Evolutionary conservation across 2,113 vertebrate species (phyloP).

Genomic region (Nothocercus julius): DNA sequence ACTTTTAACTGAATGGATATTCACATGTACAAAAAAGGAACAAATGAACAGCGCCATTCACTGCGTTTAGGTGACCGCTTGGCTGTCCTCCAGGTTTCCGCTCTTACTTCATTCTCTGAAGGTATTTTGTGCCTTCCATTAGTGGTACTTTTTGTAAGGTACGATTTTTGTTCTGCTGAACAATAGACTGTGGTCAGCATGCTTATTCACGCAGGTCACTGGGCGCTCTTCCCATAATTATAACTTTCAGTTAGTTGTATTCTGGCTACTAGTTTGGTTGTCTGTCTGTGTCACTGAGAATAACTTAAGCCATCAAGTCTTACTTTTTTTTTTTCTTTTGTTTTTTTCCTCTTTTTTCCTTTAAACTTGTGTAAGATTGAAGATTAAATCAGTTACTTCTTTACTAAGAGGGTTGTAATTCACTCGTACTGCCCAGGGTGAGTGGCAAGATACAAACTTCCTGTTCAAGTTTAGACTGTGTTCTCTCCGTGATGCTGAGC

Average conservation of each 20-base stretch:
- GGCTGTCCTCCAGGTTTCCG: neutral
- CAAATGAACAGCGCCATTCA: neutral
- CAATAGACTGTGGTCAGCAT: neutral
- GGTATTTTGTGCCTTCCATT: neutral
- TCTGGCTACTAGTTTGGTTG: neutral
- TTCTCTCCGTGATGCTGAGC: neutral
- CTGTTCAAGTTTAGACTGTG: neutral
- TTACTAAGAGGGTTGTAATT: neutral
- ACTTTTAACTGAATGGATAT: neutral
- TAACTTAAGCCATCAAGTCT: neutral
- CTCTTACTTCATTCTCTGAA: neutral
- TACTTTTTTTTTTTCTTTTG: no score
- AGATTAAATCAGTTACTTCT: neutral
- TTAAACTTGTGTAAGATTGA: neutral
- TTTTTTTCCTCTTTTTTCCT: no score
- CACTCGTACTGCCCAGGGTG: neutral
- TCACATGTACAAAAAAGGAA: neutral
- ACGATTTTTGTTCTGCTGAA: neutral
- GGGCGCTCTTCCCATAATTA: neutral
- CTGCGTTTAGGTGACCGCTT: neutral
- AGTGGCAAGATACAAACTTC: neutral
- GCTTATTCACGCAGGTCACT: neutral
- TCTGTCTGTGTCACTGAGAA: neutral
- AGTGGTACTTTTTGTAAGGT: neutral
- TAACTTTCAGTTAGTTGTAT: neutral